These are phyloP conservation scores for Tromatobia lineatoria DNA, from an alignment of 2,888 invertebrate genomes.

Conservation along the genomic window DNA sequence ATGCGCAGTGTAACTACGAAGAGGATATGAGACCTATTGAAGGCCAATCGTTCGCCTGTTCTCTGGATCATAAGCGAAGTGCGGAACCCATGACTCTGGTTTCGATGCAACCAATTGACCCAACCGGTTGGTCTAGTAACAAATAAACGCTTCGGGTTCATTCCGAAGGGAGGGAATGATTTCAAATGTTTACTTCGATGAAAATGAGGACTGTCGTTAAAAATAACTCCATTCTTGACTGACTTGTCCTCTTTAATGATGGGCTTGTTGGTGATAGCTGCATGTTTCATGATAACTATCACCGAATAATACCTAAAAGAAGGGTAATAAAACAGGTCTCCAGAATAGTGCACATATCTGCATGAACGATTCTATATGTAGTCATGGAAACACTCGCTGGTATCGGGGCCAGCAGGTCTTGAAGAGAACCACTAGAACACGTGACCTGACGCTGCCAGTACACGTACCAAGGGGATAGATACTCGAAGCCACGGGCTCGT, in stretches of 20 bases:
- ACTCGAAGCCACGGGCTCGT: conserved; percentile 22
- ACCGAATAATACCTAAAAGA: background rate
- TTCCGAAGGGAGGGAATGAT: too few species aligned
- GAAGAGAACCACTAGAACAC: conserved; percentile 79
- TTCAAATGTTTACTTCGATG: too few species aligned
- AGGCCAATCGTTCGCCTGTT: too few species aligned
- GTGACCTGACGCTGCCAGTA: conserved; percentile 74
- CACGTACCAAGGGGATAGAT: conserved; percentile 22
- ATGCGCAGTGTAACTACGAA: too few species aligned
- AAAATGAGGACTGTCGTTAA: too few species aligned
- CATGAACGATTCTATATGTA: background rate
- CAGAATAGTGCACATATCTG: background rate
- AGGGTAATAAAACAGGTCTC: background rate
- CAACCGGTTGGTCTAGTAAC: too few species aligned
- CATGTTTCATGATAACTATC: background rate
- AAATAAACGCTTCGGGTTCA: too few species aligned
- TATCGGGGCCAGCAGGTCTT: conserved; percentile 74
- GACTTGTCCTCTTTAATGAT: background rate
- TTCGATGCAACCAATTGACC: too few species aligned
- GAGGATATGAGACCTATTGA: too few species aligned
- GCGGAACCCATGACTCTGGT: too few species aligned
- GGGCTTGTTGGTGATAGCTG: background rate
- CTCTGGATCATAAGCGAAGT: too few species aligned
- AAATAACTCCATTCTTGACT: too few species aligned
- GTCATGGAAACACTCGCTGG: conserved; percentile 50